Evolutionary conservation across 2,888 invertebrate species (phyloP), one percentile per base, ranked within the genome.

Genomic region (Eumacrocentrus americanus): DNA sequence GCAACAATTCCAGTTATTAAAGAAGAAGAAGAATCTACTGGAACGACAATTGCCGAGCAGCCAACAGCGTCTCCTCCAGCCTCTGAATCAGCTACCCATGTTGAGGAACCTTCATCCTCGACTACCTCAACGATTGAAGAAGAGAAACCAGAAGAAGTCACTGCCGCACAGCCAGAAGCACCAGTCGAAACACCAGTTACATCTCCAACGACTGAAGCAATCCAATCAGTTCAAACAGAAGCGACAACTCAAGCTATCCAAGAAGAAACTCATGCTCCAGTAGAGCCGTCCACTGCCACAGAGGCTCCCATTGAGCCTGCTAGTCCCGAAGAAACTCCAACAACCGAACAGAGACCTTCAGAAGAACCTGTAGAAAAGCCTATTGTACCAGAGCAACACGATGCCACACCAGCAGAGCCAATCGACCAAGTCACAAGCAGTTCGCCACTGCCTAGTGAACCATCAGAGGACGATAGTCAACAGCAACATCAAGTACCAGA

Each of bases 181-280:
- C 61, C 74, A 62, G 71, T 80, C 6, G 64, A 64, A 42, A 48
- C 48, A n/a, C 11, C 35, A 25, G 12, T 52, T 11, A 22, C 42
- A 0, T 7, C 4, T 22, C 12, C 9, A 2, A 25, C 50, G 2
- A 34, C 55, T 47, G 59, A 54, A 12, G 47, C 6, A n/a, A n/a
- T n/a, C n/a, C n/a, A 14, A 46, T 7, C 23, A 16, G 3, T 3
- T n/a, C 7, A 18, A 11, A n/a, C n/a, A n/a, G n/a, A n/a, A n/a
- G n/a, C n/a, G 9, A 29, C 29, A 9, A 29, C 29, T 12, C 20
- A 3, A 18, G n/a, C n/a, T n/a, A n/a, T n/a, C n/a, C n/a, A n/a
- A n/a, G n/a, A n/a, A 46, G 69, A 67, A 48, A 20, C 64, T 4
- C 62, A 65, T 47, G 61, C 40, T 2, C 11, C 53, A 11, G 14